Conservation (phyloP, 37 sponge, comb jelly and placozoan species). For the Amphimedon queenslandica region DNA sequence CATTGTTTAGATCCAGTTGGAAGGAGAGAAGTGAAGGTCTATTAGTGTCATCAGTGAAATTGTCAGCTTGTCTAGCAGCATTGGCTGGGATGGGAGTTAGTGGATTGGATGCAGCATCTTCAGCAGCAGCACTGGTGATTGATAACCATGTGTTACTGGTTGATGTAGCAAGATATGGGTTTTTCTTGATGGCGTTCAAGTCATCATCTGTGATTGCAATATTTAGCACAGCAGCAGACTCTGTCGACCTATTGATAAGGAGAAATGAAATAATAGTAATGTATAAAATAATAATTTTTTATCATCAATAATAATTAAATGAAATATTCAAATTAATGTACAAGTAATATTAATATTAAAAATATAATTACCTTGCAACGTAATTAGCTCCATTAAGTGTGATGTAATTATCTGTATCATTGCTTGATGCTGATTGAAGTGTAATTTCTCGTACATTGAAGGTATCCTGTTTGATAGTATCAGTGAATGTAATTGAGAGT, state of each 20-base stretch:
- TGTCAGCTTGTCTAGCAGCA: conserved; percentile 12
- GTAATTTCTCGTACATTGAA: conserved; percentile 71
- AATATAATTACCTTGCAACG: no score
- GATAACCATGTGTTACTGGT: conserved; percentile 45
- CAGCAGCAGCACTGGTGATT: conserved; percentile 30
- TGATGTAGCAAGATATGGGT: conserved; percentile 45
- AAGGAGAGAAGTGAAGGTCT: conserved; percentile 48
- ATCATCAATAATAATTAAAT: no score
- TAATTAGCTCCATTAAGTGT: no score
- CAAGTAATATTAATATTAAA: no score
- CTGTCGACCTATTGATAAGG: conserved; percentile 25
- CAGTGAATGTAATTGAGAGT: conserved; percentile 72
- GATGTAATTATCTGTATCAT: conserved; percentile 19
- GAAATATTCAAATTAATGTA: no score
- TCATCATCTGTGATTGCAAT: conserved; percentile 52
- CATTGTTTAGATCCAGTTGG: conserved; percentile 60
- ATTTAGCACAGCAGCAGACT: conserved; percentile 25
- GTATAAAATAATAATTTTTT: no score
- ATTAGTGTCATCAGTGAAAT: conserved; percentile 40
- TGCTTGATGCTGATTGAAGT: conserved; percentile 35
- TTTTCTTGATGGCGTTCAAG: conserved; percentile 72
- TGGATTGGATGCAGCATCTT: conserved; percentile 63
- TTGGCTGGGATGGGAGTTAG: conserved; percentile 21
- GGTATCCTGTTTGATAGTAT: conserved; percentile 59
- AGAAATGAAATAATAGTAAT: no score